A percentile compares a stretch with the other conserved stretches of the same genome.
These are phyloP conservation scores for Coronaproctus castanopsis DNA, from an alignment of 2,888 invertebrate species.

Conservation along the genomic window DNA sequence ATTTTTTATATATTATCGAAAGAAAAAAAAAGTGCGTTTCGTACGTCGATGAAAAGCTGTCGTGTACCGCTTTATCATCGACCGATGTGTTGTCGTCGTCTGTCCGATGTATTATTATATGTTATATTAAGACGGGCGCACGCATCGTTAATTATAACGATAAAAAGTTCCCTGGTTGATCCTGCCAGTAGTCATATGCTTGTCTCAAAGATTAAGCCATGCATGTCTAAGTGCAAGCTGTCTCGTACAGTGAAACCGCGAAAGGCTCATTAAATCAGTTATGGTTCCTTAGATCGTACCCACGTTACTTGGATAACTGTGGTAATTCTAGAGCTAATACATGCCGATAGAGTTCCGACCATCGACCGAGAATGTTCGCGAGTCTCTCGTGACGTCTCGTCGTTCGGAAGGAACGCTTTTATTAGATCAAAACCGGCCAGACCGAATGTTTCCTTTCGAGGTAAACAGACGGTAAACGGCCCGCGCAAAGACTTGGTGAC, in stretches of 20 bases:
- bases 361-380: constrained; percentile 25
- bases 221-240: constrained; percentile 41
- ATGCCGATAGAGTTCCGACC: constrained; percentile 34
- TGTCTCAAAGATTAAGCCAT: constrained; percentile 47
- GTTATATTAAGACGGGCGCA: no score
- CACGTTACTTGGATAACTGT: constrained; percentile 34
- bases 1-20: no score
- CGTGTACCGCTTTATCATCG: no score
- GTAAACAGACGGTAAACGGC: constrained; percentile 28
- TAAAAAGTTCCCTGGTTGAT: constrained; percentile 33
- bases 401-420: constrained; percentile 29
- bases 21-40: no score
- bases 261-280: constrained; percentile 41
- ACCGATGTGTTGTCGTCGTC: no score
- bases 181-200: constrained; percentile 43
- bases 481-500: constrained; percentile 26
- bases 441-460: constrained; percentile 23
- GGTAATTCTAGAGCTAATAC: constrained; percentile 47
- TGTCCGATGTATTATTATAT: no score
- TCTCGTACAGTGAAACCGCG: constrained; percentile 34
- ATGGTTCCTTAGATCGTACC: constrained; percentile 34
- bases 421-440: constrained; percentile 36
- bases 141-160: no score
- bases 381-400: neutral
- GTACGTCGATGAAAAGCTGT: no score